Conservation (phyloP, 2,113 vertebrate species). For the Blennius ocellaris region DNA sequence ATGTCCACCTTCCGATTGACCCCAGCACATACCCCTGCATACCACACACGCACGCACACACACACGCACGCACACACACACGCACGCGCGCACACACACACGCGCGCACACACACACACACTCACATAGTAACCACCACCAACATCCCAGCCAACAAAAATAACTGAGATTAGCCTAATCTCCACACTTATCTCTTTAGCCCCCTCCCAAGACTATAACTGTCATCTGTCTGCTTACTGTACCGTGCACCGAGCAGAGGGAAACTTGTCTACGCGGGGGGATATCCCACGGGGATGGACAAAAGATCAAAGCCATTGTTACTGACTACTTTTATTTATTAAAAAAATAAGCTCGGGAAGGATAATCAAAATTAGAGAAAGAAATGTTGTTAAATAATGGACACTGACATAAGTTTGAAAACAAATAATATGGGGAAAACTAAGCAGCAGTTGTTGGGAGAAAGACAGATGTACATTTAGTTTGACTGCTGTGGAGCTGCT, state of each 20-base stretch:
- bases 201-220: slow-evolving; percentile 61
- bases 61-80: background rate
- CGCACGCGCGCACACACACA: slow-evolving; percentile 8
- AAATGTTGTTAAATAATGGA: slow-evolving; percentile 3
- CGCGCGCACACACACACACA: background rate
- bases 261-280: slow-evolving; percentile 36
- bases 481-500: slow-evolving; percentile 25
- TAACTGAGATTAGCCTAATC: slow-evolving; percentile 89
- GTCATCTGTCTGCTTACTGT: slow-evolving; percentile 70
- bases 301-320: slow-evolving; percentile 33
- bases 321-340: background rate
- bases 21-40: background rate
- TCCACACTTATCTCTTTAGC: slow-evolving; percentile 79
- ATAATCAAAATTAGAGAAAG: slow-evolving; percentile 9
- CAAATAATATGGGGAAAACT: slow-evolving; percentile 16
- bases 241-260: slow-evolving; percentile 42
- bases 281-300: slow-evolving; percentile 51
- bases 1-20: slow-evolving; percentile 19
- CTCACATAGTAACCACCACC: slow-evolving; percentile 34
- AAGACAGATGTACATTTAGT: slow-evolving; percentile 16
- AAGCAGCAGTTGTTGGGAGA: slow-evolving; percentile 8
- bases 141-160: slow-evolving; percentile 75
- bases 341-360: slow-evolving; percentile 11
- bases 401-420: slow-evolving; percentile 11
- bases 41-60: too few species aligned